Evolutionary conservation across 2,888 invertebrate genomes (phyloP), one percentile per base, ranked within the genome.

Genomic region (Osedax frankpressi): DNA sequence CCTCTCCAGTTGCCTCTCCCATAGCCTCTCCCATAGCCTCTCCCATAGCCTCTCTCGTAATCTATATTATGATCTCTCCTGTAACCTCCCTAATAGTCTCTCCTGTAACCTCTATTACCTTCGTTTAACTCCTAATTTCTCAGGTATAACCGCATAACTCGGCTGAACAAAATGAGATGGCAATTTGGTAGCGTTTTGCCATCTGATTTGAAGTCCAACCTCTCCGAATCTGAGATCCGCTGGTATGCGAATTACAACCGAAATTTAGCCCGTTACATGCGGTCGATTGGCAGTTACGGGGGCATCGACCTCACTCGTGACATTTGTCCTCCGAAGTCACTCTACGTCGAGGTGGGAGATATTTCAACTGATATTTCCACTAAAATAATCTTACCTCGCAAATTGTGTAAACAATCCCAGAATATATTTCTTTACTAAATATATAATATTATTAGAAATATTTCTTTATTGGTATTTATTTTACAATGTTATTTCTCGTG

Each of bases 171-270:
- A n/a, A 88, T 94, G 84, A 88, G 97, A 69, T 97, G 97, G 97
- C 92, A 94, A 81, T 92, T 94, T 82, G 97, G 97, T 0, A 91
- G 93, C 59, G 90, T 94, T 69, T 84, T 97, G 73, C 95, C 96
- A 0, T 84, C 88, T 0, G 93, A 94, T 82, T 89, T 95, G 0
- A 90, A 91, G 82, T 87, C 88, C 73, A 89, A 91, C 75, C 85
- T 95, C 60, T 90, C 91, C 71, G 89, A 90, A 80, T 88, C 90
- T 0, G 95, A 95, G 86, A 78, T 90, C 30, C 88, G 89, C 74
- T 97, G 94, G 91, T 93, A 95, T 81, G 89, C 90, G 72, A 89
- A 89, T 76, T 96, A 97, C 84, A 94, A 92, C 67, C 90, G 90
- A 80, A 89, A 89, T 44, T 85, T 96, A 75, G 92, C 93, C 0